Evolutionary conservation across 2,888 invertebrate genomes (phyloP).

Genomic region (Drosophila pseudotalamancana): DNA sequence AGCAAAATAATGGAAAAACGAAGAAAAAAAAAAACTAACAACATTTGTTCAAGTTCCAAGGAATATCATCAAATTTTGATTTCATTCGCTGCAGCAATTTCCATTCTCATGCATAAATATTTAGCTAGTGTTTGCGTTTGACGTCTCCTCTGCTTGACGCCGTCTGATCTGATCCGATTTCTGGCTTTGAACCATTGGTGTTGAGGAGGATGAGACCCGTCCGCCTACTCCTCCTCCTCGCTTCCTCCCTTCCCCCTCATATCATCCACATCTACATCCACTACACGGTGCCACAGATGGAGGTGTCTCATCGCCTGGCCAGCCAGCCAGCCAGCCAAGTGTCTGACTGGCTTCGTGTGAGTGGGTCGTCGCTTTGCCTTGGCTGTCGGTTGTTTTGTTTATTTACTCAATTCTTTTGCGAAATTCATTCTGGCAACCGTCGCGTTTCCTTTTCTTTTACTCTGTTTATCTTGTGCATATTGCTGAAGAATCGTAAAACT

Average conservation of each 20-base stretch:
- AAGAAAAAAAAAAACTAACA: slow-evolving; percentile 16
- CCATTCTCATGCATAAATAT: slow-evolving; percentile 70
- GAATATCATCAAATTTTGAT: slow-evolving; percentile 52
- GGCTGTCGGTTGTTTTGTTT: slow-evolving; percentile 37
- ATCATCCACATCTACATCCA: background rate
- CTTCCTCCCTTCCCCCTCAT: too few relatives aligned
- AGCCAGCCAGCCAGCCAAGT: background rate
- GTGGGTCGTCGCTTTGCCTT: slow-evolving; percentile 42
- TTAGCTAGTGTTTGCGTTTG: slow-evolving; percentile 52
- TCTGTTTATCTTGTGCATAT: slow-evolving; percentile 56
- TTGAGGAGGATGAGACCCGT: slow-evolving; percentile 7
- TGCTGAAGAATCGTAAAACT: slow-evolving; percentile 47
- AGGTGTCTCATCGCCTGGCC: slow-evolving; percentile 17
- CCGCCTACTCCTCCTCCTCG: too few relatives aligned
- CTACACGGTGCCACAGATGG: slow-evolving; percentile 10
- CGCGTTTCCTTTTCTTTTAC: slow-evolving; percentile 3
- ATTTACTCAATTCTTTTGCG: slow-evolving; percentile 54
- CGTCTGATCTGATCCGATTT: slow-evolving; percentile 48
- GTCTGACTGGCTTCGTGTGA: slow-evolving; percentile 23
- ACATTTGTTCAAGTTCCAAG: slow-evolving; percentile 43
- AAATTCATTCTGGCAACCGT: slow-evolving; percentile 30
- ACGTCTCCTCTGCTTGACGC: slow-evolving; percentile 17
- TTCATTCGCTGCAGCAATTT: slow-evolving; percentile 54
- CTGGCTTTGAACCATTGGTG: slow-evolving; percentile 25
- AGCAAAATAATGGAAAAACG: background rate